phyloP scores from a whole-genome alignment of 2,113 vertebrate species.

The Nanorana parkeri region DNA sequence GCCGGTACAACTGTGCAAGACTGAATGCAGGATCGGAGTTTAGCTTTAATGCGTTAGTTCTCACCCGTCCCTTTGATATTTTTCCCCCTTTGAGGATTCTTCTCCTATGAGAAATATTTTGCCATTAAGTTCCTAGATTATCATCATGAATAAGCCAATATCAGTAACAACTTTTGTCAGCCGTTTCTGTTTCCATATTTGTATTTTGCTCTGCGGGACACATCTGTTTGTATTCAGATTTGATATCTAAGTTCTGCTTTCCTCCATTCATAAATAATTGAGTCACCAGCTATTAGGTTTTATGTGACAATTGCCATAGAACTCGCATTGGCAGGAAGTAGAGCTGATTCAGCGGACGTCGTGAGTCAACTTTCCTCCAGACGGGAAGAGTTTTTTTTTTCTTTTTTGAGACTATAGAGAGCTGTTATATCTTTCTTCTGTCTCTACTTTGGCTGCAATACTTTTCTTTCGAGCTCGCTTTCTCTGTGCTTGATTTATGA shows the following conservation, averaged over 20 bases:
- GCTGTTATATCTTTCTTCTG: not conserved
- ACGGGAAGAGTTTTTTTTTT: conserved; percentile 5
- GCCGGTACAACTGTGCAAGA: too few relatives aligned
- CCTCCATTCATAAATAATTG: conserved; percentile 69
- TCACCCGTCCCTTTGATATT: not conserved
- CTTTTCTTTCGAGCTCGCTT: conserved; percentile 33
- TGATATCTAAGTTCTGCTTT: conserved; percentile 64
- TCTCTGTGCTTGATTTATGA: conserved; percentile 37
- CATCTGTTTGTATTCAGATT: conserved; percentile 59
- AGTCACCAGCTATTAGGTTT: conserved; percentile 66
- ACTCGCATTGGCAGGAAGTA: conserved; percentile 68
- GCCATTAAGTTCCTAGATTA: not conserved
- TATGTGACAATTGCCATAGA: conserved; percentile 66
- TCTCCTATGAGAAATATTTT: not conserved
- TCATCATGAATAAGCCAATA: not conserved
- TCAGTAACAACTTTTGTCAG: not conserved
- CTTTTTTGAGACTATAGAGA: conserved; percentile 15
- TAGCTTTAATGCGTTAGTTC: too few relatives aligned
- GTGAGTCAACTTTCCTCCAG: conserved; percentile 25
- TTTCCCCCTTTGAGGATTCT: not conserved
- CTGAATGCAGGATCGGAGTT: too few relatives aligned
- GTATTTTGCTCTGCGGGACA: conserved; percentile 60
- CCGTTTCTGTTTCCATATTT: conserved; percentile 8
- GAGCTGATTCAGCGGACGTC: conserved; percentile 64
- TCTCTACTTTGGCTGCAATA: not conserved